Evolutionary conservation across 2,113 vertebrate species (phyloP), one percentile per base, ranked within the genome.

Genomic region (Nothobranchius kuhntae): DNA sequence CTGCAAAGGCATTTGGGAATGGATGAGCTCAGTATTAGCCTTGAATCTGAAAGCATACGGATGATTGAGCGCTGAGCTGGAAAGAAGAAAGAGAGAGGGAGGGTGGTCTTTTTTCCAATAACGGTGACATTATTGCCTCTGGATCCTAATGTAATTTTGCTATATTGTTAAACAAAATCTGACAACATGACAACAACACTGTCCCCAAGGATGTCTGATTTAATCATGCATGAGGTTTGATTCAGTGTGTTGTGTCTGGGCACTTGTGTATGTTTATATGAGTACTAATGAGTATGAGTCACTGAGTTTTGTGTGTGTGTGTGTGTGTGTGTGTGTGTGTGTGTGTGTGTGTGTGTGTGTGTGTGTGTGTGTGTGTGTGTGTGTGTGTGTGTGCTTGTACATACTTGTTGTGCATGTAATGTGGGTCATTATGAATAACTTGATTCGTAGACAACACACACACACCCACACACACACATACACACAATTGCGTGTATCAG

Each of bases 131-230:
- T 84, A 90, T 92, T 88, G 89, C 91, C 71, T 87, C 73, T 88
- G 84, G 91, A 90, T 92, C 86, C 77, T 90, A 91, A 93, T 89
- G 84, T 80, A 86, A 92, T 93, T 90, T 89, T 88, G 85, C 83
- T 83, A 87, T 86, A 92, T 91, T 91, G 87, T 91, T 92, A 85
- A 89, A 89, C 77, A 89, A 91, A 91, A 90, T 90, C 90, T 81
- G 87, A 90, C 87, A 90, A 92, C 89, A 87, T 92, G 90, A 90
- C 89, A 91, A 90, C 91, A 67, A 91, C 83, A 80, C 64, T 75
- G 75, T 90, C 89, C 89, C 87, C 53, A 66, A 79, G 74, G 88
- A 87, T 65, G 83, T 60, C 61, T 68, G 61, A 71, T 82, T 89
- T 91, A 89, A 92, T 92, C 90, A 91, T 84, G 83, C 86, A 89